Evolutionary conservation across 1,140 invertebrate genomes (phyloP).

Genomic region (Chymomyza costata): DNA sequence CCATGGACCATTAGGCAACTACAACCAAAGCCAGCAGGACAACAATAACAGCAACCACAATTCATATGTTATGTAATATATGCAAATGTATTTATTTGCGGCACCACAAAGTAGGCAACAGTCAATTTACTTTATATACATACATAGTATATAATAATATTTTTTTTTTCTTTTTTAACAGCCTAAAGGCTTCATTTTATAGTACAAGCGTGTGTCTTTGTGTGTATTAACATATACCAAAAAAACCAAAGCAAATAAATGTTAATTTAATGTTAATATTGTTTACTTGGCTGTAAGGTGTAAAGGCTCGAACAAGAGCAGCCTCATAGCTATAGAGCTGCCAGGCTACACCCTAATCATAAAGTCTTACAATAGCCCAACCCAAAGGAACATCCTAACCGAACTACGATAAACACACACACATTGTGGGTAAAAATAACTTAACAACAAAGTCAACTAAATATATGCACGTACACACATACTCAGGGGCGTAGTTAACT

Average conservation of each 20-base stretch:
- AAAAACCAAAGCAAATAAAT: constrained; percentile 56
- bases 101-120: constrained; percentile 33
- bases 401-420: constrained; percentile 6
- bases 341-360: not conserved
- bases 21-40: constrained; percentile 32
- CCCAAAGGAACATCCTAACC: no score
- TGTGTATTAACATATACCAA: no score
- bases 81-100: constrained; percentile 67
- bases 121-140: no score
- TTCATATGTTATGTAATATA: constrained; percentile 57
- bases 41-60: constrained; percentile 23
- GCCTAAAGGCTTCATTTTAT: not conserved
- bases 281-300: constrained; percentile 51
- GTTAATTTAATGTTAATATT: constrained; percentile 69
- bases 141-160: no score
- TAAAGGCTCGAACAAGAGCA: no score
- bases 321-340: constrained; percentile 14
- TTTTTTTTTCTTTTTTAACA: constrained; percentile 4
- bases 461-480: constrained; percentile 23
- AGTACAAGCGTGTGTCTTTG: no score
- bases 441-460: constrained; percentile 38
- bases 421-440: constrained; percentile 2
- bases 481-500: no score
- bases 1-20: constrained; percentile 18
- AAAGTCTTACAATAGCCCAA: no score